Evolutionary conservation across 2,888 invertebrate genomes (phyloP), one percentile per base, ranked within the genome.

Genomic region (Drosophila anomelani): DNA sequence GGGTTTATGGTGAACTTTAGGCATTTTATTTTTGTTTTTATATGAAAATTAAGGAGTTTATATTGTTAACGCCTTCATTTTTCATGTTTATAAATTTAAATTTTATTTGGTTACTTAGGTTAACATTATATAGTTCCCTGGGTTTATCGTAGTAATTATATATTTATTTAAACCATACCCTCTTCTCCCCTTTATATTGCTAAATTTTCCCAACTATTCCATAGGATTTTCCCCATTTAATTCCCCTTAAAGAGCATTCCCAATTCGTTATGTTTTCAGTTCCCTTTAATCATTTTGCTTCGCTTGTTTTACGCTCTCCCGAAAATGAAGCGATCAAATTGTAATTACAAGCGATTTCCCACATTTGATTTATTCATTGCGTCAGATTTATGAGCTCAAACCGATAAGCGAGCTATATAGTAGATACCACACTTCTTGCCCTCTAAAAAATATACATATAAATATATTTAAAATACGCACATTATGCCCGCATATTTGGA

Each of bases 241-340:
- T 41, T 29, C 15, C 4, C n/a, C 4, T 8, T 13, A 10, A 3
- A 41, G 66, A 26, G 53, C 26, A 67, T 49, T n/a, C 4, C 9
- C 2, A 54, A 63, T 68, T 67, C 67, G 51, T 34, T 66, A 26
- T 20, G 32, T 4, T 44, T 20, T 10, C 4, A 1, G 13, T 10
- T 15, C 13, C 34, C 3, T 20, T 44, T 6, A 29, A 32, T 17
- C 17, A 43, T 44, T 57, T 69, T 10, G 46, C 46, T 29, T 36
- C 41, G 49, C 68, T 67, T 53, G n/a, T 47, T 54, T 49, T 41
- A 38, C 58, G 32, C 36, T 54, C 20, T 23, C 54, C 56, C 29
- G 8, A 29, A 29, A 85, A 82, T 82, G 73, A 82, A 80, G 78
- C 82, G 78, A 51, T 71, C 76, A 79, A 82, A 82, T 81, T 78